Conservation (phyloP, 2,888 invertebrate species). For the Napeogenes inachia region DNA sequence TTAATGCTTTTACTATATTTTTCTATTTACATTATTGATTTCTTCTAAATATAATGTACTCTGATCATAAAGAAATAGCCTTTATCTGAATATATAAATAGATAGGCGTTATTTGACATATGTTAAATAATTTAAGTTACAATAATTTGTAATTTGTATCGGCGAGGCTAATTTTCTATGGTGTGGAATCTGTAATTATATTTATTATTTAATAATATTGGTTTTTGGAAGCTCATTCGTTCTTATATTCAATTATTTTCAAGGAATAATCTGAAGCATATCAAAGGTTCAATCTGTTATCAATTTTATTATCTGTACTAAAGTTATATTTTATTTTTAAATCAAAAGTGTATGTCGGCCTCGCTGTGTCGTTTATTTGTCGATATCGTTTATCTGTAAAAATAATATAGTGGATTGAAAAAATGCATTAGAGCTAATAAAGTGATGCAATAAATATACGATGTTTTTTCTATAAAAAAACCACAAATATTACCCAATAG, state of each 20-base stretch:
- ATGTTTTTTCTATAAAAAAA: conserved; percentile 8
- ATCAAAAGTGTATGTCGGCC: conserved; percentile 48
- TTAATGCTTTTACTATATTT: conserved; percentile 4
- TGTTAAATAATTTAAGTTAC: no score
- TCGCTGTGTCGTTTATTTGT: conserved; percentile 62
- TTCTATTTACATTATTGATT: not conserved
- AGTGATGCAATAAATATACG: conserved; percentile 30
- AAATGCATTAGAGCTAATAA: conserved; percentile 70
- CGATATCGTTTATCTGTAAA: conserved; percentile 49
- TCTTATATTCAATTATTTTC: no score
- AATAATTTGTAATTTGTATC: no score
- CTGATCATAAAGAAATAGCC: no score
- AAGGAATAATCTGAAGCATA: no score
- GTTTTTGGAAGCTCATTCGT: no score
- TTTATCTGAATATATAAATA: no score
- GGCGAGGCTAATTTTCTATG: no score
- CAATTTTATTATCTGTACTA: conserved; percentile 10
- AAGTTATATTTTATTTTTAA: conserved; percentile 28
- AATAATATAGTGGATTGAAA: conserved; percentile 59
- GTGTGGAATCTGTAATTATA: no score
- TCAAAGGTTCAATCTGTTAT: not conserved
- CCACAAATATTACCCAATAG: not conserved
- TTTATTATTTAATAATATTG: no score
- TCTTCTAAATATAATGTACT: not conserved
- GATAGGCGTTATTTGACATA: no score